Evolutionary conservation across 1,140 invertebrate species (phyloP), one percentile per base, ranked within the genome.

Genomic region (Limonius californicus): DNA sequence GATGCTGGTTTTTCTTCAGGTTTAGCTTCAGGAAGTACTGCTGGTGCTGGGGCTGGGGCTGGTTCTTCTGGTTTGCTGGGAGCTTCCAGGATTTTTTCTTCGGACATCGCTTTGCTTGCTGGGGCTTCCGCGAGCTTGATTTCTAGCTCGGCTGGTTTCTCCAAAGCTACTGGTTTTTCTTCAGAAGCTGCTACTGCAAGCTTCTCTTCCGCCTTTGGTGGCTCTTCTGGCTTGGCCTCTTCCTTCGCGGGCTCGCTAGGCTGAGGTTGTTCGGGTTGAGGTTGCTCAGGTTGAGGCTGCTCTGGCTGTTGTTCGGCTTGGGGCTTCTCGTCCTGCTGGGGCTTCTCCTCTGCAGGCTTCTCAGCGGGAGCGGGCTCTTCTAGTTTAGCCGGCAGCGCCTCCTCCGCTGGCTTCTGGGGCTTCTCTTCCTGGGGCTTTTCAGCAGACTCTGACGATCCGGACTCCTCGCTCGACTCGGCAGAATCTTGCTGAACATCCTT

Each of bases 161-260:
- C 32, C 21, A 35, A 21, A 21, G 47, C 54, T 20, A 60, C 42
- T 18, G 54, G 58, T 23, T 64, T 32, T 42, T 42, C 62, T 12
- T 45, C 14, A 11, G 47, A 16, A 18, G 61, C 47, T 15, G 55
- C 23, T 11, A 53, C 19, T n/a, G 55, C 35, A 39, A 61, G 50
- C 1, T 42, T 14, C 47, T 65, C 56, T n/a, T n/a, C n/a, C n/a
- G 12, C 9, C 12, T 55, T 59, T 30, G n/a, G 57, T 57, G 14
- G 39, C 43, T 65, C 63, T 35, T 63, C 61, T n/a, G 47, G 32
- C 47, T 65, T 62, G n/a, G 62, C 55, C 20, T 62, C 23, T 61
- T 71, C 68, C 19, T 65, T 30, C 54, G 43, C 19, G 16, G 56
- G 53, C 54, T 27, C 59, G 20, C 63, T 54, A n/a, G 39, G 58